Percentiles rank a stretch among this genome's conserved stretches.
Evolutionary conservation across 1,140 invertebrate genomes (phyloP).

Genomic region (Zaprionus taronus): DNA sequence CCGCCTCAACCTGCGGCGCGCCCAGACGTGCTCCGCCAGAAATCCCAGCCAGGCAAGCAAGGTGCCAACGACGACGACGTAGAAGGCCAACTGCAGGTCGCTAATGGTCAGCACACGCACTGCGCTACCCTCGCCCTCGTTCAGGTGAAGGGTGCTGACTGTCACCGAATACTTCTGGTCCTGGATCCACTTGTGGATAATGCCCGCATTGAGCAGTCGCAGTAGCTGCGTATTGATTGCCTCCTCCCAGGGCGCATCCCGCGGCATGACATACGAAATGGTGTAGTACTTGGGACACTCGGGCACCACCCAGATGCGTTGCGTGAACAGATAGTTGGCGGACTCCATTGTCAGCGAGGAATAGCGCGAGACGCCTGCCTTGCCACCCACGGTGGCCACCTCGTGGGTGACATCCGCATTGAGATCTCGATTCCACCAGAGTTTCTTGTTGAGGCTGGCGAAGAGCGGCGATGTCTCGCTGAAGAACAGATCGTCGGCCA

Average conservation of each 20-base stretch:
- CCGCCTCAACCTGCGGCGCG: neutral
- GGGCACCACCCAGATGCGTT: conserved; percentile 70
- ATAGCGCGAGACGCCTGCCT: conserved; percentile 69
- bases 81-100: conserved; percentile 78
- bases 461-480: conserved; percentile 75
- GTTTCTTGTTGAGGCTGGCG: conserved; percentile 75
- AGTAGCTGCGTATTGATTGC: conserved; percentile 71
- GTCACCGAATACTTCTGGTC: conserved; percentile 56
- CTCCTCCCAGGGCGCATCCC: conserved; percentile 73
- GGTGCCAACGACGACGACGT: conserved; percentile 70
- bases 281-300: conserved; percentile 83
- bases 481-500: conserved; percentile 82
- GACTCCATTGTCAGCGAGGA: conserved; percentile 69
- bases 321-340: conserved; percentile 46
- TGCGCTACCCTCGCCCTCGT: conserved; percentile 32
- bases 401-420: conserved; percentile 66
- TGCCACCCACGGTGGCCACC: conserved; percentile 60
- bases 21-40: conserved; percentile 47
- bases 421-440: conserved; percentile 62
- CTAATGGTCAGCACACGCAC: conserved; percentile 65
- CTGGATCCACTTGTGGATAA: conserved; percentile 75
- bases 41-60: conserved; percentile 48
- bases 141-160: no score
- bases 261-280: conserved; percentile 78
- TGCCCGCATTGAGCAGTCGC: conserved; percentile 58